phyloP scores from a whole-genome alignment of 2,888 invertebrate genomes.

The Chorisops tibialis region DNA sequence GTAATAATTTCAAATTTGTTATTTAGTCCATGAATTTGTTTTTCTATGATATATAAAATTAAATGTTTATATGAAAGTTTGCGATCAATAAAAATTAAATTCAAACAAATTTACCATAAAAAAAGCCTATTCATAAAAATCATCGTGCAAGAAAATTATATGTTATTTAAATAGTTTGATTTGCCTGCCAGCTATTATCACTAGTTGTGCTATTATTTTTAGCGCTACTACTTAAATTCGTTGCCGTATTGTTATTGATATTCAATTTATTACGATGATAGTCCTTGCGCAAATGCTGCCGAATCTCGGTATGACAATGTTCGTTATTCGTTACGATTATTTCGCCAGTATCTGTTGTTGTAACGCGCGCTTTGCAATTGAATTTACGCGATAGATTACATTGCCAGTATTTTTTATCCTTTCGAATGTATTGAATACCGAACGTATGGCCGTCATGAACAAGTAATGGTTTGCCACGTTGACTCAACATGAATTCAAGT shows the following conservation, averaged over 20 bases:
- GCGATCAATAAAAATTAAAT: background rate
- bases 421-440: constrained; percentile 52
- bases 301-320: constrained; percentile 54
- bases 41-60: background rate
- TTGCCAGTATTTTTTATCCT: constrained; percentile 54
- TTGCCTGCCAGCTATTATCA: background rate
- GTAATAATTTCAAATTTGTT: too few species aligned
- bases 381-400: constrained; percentile 53
- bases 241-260: constrained; percentile 1
- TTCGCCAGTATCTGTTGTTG: constrained; percentile 48
- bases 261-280: constrained; percentile 50
- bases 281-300: constrained; percentile 52
- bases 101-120: background rate
- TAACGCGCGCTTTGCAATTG: constrained; percentile 54
- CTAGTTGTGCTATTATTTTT: constrained; percentile 7
- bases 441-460: constrained; percentile 53
- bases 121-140: background rate
- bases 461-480: constrained; percentile 51
- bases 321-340: constrained; percentile 52
- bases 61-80: background rate
- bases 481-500: constrained; percentile 53
- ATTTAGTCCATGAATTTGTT: too few species aligned
- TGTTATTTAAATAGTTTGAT: constrained; percentile 11
- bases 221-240: constrained; percentile 5
- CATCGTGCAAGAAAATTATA: too few species aligned